phyloP scores from a whole-genome alignment of 1,140 invertebrate genomes.

The Drosophila auraria region DNA sequence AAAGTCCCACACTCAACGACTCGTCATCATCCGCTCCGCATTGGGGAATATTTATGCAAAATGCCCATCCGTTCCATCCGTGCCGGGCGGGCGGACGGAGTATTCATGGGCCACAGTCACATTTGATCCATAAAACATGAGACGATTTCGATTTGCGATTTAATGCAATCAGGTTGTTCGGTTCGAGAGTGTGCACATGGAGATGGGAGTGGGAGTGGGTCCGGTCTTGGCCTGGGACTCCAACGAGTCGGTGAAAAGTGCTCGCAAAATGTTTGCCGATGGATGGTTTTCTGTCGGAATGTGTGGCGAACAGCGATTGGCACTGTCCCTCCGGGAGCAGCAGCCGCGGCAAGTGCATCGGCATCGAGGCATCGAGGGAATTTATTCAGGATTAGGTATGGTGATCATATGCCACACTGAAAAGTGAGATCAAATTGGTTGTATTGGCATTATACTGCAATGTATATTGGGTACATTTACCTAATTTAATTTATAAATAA shows the following conservation, averaged over 20 bases:
- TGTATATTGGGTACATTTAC: background rate
- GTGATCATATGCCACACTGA: conserved; percentile 22
- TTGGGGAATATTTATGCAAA: conserved; percentile 75
- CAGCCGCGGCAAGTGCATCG: conserved; percentile 20
- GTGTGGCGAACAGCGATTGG: conserved; percentile 33
- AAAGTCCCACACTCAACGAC: conserved; percentile 51
- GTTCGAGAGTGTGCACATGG: background rate
- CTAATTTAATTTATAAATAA: no score
- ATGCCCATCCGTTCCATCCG: conserved; percentile 16
- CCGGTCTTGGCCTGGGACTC: background rate
- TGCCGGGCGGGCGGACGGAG: conserved; percentile 11
- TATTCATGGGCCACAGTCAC: conserved; percentile 65
- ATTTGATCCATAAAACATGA: conserved; percentile 78
- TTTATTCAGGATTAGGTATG: conserved; percentile 25
- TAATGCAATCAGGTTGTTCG: conserved; percentile 44
- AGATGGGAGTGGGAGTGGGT: no score
- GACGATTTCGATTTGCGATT: conserved; percentile 54
- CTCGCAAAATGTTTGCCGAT: conserved; percentile 32
- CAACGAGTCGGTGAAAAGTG: conserved; percentile 3
- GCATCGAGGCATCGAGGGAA: background rate
- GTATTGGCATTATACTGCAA: background rate
- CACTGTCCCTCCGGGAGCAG: conserved; percentile 15
- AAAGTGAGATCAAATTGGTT: conserved; percentile 14
- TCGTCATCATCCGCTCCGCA: conserved; percentile 52
- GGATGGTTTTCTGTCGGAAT: conserved; percentile 42